phyloP scores from a whole-genome alignment of 2,113 vertebrate species.

The Cephalopholis sonnerati region DNA sequence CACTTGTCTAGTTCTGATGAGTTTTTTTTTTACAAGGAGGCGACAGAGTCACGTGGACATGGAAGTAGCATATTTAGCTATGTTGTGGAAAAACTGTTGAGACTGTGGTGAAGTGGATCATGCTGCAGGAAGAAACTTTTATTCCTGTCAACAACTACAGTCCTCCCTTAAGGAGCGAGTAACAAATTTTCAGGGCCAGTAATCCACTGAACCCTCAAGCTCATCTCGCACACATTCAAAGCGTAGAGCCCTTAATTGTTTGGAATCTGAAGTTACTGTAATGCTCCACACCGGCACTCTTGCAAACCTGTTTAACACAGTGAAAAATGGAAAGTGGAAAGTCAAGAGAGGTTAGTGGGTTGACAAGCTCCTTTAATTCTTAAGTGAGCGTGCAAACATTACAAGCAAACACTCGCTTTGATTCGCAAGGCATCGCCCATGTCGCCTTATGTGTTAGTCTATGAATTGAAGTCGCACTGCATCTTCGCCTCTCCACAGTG shows the following conservation, averaged over 20 bases:
- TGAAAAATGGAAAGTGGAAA: constrained; percentile 9
- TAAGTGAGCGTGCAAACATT: constrained; percentile 16
- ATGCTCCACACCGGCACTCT: background rate
- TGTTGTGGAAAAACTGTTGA: background rate
- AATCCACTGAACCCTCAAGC: background rate
- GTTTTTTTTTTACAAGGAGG: background rate
- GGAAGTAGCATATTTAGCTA: too few relatives aligned
- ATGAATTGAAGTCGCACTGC: constrained; percentile 18
- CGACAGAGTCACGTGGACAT: background rate
- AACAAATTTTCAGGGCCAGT: too few relatives aligned
- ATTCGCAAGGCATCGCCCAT: background rate
- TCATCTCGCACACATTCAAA: background rate
- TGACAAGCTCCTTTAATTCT: constrained; percentile 14
- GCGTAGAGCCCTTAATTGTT: background rate
- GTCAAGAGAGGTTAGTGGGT: constrained; percentile 8
- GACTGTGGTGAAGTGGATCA: background rate
- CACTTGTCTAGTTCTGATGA: background rate
- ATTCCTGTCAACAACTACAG: background rate
- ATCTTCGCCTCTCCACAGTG: constrained; percentile 35
- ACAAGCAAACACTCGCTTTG: constrained; percentile 26
- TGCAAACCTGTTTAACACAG: constrained; percentile 26
- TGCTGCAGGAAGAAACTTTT: background rate
- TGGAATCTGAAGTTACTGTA: constrained; percentile 13
- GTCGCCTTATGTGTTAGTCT: background rate
- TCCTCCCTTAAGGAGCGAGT: background rate